phyloP scores from a whole-genome alignment of 2,888 invertebrate genomes.

The Hoplodrina blanda region DNA sequence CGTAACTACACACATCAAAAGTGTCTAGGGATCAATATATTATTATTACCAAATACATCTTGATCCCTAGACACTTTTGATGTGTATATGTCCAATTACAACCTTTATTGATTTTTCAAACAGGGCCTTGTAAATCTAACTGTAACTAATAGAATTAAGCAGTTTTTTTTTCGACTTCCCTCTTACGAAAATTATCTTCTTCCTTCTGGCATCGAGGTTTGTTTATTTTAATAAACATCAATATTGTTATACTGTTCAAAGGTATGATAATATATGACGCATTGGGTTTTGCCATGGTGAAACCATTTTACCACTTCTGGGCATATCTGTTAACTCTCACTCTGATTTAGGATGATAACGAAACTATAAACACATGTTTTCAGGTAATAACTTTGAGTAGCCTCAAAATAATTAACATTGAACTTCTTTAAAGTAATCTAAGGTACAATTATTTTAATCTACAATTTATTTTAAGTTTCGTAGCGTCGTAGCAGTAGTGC shows the following conservation, averaged over 20 bases:
- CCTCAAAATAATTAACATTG: neutral
- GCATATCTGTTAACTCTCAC: slow-evolving; percentile 6
- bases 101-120: no score
- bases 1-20: no score
- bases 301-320: neutral
- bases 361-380: slow-evolving; percentile 10
- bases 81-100: no score
- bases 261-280: slow-evolving; percentile 4
- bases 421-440: no score
- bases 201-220: no score
- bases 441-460: neutral
- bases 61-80: no score
- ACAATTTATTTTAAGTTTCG: neutral
- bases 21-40: no score
- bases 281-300: neutral
- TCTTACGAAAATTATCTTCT: no score
- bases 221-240: neutral
- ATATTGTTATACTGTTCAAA: neutral
- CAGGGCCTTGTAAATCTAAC: no score
- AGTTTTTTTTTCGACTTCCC: no score
- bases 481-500: slow-evolving; percentile 52
- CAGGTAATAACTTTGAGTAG: neutral
- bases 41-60: no score
- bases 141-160: no score
- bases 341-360: slow-evolving; percentile 11